Evolutionary conservation across 2,797 vertebrate species (phyloP).

Genomic region (Syngnathus acus): DNA sequence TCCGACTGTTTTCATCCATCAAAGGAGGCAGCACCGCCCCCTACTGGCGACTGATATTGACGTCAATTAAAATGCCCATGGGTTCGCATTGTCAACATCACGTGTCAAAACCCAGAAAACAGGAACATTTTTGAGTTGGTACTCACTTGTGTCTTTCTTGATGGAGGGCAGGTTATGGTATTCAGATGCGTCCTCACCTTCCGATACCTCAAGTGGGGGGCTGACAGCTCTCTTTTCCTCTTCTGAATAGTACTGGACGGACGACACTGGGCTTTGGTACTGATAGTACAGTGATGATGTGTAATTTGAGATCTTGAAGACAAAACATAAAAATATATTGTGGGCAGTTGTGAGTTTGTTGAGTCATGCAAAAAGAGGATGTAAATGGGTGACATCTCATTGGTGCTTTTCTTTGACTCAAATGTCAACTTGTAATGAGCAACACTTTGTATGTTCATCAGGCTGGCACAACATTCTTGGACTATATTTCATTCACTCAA

Average conservation of each 20-base stretch:
- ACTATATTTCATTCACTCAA: background rate
- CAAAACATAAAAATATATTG: slow-evolving; percentile 13
- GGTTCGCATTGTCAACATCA: too few relatives aligned
- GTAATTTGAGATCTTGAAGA: slow-evolving; percentile 77
- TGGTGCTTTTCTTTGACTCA: background rate
- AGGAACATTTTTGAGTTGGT: background rate
- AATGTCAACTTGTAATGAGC: background rate
- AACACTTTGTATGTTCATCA: too few relatives aligned
- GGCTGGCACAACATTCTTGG: background rate
- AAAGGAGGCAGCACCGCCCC: too few relatives aligned
- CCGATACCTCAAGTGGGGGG: slow-evolving; percentile 89
- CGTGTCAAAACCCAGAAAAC: too few relatives aligned
- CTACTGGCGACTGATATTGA: too few relatives aligned
- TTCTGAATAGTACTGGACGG: slow-evolving; percentile 81
- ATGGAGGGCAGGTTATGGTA: slow-evolving; percentile 70
- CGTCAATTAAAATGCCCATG: too few relatives aligned
- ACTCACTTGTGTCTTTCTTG: slow-evolving; percentile 78
- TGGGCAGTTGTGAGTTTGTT: slow-evolving; percentile 24
- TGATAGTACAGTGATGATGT: slow-evolving; percentile 73
- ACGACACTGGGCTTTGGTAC: slow-evolving; percentile 60
- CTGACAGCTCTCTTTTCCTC: slow-evolving; percentile 76
- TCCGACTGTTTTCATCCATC: too few relatives aligned
- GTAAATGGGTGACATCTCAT: slow-evolving; percentile 38
- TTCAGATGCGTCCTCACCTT: slow-evolving; percentile 75
- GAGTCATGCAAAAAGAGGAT: slow-evolving; percentile 62